Evolutionary conservation across 2,888 invertebrate species (phyloP), one percentile per base, ranked within the genome.

Genomic region (Noctua pronuba): DNA sequence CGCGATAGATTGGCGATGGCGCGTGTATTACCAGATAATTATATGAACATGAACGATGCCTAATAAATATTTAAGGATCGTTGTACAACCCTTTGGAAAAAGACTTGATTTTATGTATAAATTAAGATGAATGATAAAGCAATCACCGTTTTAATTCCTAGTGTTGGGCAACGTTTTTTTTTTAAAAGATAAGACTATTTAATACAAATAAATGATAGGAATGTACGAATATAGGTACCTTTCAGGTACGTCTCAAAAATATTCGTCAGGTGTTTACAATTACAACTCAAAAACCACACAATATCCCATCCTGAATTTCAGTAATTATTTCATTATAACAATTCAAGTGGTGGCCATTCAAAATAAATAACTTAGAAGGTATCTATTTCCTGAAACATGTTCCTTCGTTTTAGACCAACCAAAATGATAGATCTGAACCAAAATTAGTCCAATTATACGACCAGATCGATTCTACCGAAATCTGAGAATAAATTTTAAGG

Each of bases 401-500:
- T 1, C 18, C 21, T 28, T 52, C 10, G 21, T 58, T 38, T 28
- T 38, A 1, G 21, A 49, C 21, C 21, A 46, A 35, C n/a, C 2
- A 1, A 13, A 49, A 5, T 62, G 18, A 18, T 18, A 28, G 8
- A 70, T 52, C 13, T 55, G 1, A 24, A 46, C 13, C 8, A 13
- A 65, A 80, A 80, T 80, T 41, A 31, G 31, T 16, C 11, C 60
- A 83, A 77, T 71, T 62, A 67, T 35, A 21, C 16, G 28, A 8
- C 35, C 24, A 11, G 11, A 71, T 68, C 71, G 35, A 72, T 78
- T 72, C 49, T 44, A 60, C 13, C 6, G 7, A 77, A 68, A 72
- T 64, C 68, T 68, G 55, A 58, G 44, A 81, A 65, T 68, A 52
- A 6, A 76, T 64, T 65, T 73, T 35, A 70, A 52, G n/a, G 44